A percentile compares a stretch with the other conserved stretches of the same genome.
phyloP scores from a whole-genome alignment of 2,888 invertebrate genomes.

The Vesta saturnalis region DNA sequence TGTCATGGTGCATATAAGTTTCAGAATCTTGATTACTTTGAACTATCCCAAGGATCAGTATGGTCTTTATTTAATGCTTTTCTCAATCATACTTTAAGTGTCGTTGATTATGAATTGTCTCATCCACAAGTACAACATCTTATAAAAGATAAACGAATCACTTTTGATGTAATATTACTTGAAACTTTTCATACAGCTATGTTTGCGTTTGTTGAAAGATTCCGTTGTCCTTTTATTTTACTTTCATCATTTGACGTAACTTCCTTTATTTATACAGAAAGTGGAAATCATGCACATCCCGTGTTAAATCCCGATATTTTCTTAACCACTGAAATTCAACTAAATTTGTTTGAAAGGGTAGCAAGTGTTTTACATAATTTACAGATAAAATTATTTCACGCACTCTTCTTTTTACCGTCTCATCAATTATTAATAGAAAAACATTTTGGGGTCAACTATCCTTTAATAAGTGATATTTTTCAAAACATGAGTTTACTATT shows the following conservation, averaged over 20 bases:
- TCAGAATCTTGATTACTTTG: too few species aligned
- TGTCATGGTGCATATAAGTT: too few species aligned
- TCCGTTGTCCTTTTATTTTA: constrained; percentile 55
- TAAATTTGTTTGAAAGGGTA: constrained; percentile 51
- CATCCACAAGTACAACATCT: constrained; percentile 51
- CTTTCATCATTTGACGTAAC: constrained; percentile 52
- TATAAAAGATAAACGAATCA: constrained; percentile 55
- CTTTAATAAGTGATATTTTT: too few species aligned
- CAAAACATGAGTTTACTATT: too few species aligned
- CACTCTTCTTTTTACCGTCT: too few species aligned
- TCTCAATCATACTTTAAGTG: too few species aligned
- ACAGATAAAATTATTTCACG: too few species aligned
- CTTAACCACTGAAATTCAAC: constrained; percentile 43
- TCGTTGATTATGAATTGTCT: constrained; percentile 42
- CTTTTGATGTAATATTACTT: constrained; percentile 63
- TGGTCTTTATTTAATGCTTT: neutral
- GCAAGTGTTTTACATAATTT: neutral
- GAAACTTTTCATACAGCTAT: neutral
- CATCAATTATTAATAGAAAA: too few species aligned
- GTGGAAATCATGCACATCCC: constrained; percentile 55
- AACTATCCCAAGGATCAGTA: too few species aligned
- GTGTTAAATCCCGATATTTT: constrained; percentile 54
- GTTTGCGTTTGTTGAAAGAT: constrained; percentile 50
- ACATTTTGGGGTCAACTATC: too few species aligned
- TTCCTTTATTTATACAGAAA: constrained; percentile 47